Percentiles rank a stretch among this genome's conserved stretches.
Evolutionary conservation across 2,797 vertebrate genomes (phyloP).

Genomic region (Decapterus maruadsi): DNA sequence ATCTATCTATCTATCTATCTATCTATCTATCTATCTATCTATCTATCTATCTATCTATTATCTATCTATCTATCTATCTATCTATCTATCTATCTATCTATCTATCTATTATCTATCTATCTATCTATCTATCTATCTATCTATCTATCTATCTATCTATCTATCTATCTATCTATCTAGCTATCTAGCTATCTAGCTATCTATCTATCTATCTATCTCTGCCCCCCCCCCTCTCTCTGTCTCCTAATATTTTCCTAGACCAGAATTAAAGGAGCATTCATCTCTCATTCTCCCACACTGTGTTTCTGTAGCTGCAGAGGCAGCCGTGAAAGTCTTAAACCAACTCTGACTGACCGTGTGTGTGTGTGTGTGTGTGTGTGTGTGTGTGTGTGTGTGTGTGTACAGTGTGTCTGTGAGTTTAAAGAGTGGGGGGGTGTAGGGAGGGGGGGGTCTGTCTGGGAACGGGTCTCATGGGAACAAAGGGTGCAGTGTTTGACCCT

Average conservation of each 20-base stretch:
- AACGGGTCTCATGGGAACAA: slow-evolving; percentile 83
- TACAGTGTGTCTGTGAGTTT: slow-evolving; percentile 77
- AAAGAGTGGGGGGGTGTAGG: slow-evolving; percentile 72
- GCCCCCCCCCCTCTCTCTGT: background rate
- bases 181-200: no score
- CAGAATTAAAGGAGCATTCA: slow-evolving; percentile 73
- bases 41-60: no score
- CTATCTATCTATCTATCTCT: no score
- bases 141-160: no score
- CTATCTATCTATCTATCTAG: no score
- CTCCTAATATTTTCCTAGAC: slow-evolving; percentile 64
- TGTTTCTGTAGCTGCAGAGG: slow-evolving; percentile 67
- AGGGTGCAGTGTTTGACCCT: slow-evolving; percentile 80
- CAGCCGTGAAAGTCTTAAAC: slow-evolving; percentile 77
- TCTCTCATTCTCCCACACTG: slow-evolving; percentile 71
- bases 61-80: no score
- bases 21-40: no score
- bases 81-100: no score
- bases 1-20: no score
- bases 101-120: no score
- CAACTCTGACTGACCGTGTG: slow-evolving; percentile 64
- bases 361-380: slow-evolving; percentile 36
- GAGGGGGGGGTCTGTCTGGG: slow-evolving; percentile 70
- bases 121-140: no score
- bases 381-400: slow-evolving; percentile 23